Evolutionary conservation across 2,113 vertebrate species (phyloP).

Genomic region (Nyctibius bracteatus): DNA sequence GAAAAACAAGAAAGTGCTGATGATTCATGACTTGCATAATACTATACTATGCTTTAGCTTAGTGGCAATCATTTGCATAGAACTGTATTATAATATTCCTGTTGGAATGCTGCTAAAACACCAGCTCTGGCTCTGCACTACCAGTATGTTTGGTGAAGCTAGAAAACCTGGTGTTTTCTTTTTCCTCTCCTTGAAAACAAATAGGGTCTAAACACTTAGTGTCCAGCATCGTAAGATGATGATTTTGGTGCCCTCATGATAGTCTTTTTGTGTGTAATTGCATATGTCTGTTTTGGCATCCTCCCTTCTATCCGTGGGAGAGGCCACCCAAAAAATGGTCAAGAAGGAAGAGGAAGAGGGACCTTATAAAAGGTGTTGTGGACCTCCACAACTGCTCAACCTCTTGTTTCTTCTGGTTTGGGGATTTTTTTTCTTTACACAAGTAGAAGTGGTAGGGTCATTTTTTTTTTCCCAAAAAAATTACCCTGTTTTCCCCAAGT

Average conservation of each 20-base stretch:
- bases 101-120: neutral
- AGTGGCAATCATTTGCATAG: neutral
- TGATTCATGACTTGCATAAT: neutral
- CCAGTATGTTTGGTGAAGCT: neutral
- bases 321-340: neutral
- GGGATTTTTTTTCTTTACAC: neutral
- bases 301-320: neutral
- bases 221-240: neutral
- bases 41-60: neutral
- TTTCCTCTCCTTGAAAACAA: neutral
- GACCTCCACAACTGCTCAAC: fast-evolving
- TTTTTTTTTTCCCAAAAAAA: neutral
- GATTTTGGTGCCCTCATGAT: neutral
- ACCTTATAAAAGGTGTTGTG: neutral
- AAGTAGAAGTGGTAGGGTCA: neutral
- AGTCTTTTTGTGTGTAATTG: neutral
- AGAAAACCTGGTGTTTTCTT: fast-evolving
- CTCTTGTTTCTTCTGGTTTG: neutral
- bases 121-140: neutral
- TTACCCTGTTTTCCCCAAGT: neutral
- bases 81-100: neutral
- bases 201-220: neutral
- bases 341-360: neutral
- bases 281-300: neutral
- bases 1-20: neutral